Conservation (phyloP, 37 sponge, comb jelly and placozoan species). For the Tethya wilhelma region DNA sequence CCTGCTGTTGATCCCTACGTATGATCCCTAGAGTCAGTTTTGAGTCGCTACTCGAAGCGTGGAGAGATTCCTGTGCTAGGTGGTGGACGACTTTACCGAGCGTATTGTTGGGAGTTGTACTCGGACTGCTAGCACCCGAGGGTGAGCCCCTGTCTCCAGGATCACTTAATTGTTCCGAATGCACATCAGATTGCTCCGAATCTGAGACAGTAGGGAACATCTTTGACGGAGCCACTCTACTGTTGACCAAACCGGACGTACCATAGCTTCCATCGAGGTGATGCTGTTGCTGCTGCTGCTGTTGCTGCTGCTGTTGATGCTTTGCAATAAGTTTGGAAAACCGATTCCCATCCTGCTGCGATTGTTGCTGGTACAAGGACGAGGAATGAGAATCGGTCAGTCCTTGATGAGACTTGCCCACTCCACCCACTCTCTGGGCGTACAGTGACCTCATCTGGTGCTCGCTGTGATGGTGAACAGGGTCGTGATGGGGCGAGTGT, state of each 20-base stretch:
- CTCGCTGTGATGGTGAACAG: neutral
- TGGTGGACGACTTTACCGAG: slow-evolving; percentile 2
- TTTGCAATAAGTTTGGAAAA: no score
- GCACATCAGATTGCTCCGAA: neutral
- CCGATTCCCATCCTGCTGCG: no score
- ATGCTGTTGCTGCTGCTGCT: neutral
- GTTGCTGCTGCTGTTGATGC: no score
- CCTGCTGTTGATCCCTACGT: neutral
- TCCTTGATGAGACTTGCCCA: neutral
- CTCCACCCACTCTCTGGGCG: neutral
- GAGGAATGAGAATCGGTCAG: neutral
- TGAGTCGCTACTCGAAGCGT: neutral
- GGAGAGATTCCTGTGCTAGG: neutral
- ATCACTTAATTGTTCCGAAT: neutral
- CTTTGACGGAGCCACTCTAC: neutral
- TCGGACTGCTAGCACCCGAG: slow-evolving; percentile 38
- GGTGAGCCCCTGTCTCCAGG: slow-evolving; percentile 36
- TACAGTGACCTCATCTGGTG: no score
- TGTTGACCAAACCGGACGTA: neutral
- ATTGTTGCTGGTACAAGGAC: neutral
- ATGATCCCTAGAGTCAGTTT: no score
- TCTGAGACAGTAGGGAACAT: neutral
- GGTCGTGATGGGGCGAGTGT: no score
- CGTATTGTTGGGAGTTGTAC: slow-evolving; percentile 10
- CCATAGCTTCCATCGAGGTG: neutral